Base-by-base conservation (phyloP, 2,888 invertebrate genomes). In the Tinea pellionella region DNA sequence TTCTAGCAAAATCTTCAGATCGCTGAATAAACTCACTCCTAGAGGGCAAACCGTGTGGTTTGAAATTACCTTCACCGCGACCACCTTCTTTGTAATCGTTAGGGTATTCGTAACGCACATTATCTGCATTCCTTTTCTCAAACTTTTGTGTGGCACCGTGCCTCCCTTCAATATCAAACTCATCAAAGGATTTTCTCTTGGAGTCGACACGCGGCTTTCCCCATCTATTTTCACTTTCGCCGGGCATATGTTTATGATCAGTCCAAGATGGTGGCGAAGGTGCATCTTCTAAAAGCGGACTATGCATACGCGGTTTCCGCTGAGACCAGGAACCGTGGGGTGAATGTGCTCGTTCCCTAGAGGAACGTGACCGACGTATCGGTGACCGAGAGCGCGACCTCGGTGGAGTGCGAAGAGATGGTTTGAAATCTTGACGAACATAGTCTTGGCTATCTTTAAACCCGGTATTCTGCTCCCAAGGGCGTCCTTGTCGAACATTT, bases 251-350 rank as follows among this genome's bases (percentile, higher is more conserved):
- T 24, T 24, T 24, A 60, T 72, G 76, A 12, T 74, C 80, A 0
- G 84, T 82, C 85, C 84, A 84, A 1, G 66, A 55, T 0, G 85
- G 84, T 0, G 85, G 83, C 0, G 82, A 84, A 0, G 85, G 85
- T 0, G 80, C 53, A 18, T 12, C 53, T 19, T 24, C 24, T 19
- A 12, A 9, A 9, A 2, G 6, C n/a, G 47, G n/a, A 15, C 47
- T 13, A 47, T 47, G 16, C 2, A n/a, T 15, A 12, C 13, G 41
- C 13, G 41, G 41, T 8, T n/a, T 41, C 41, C 2, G 41, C 41
- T 47, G 47, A 13, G 47, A n/a, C 47, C 47, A 16, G 9, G n/a
- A 9, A 37, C 11, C 37, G 9, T n/a, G 24, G 6, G 41, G 7
- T 15, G 47, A 8, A 16, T 47, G 47, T 6, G 2, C 15, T n/a